Evolutionary conservation across 2,888 invertebrate species (phyloP).

Genomic region (Atethmia centrago): DNA sequence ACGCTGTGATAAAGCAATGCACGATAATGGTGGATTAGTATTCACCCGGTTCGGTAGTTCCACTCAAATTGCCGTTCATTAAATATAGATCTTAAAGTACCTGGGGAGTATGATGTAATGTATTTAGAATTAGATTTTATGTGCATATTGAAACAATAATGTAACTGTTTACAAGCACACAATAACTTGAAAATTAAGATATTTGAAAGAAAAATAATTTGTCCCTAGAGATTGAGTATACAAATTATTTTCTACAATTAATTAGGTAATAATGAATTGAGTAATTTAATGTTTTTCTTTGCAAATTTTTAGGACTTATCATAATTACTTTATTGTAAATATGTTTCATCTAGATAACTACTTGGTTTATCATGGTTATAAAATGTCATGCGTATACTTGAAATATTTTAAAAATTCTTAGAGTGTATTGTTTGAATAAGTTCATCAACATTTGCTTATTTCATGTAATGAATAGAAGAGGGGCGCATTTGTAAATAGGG

Average conservation of each 20-base stretch:
- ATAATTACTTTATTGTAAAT: slow-evolving; percentile 48
- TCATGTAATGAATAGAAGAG: slow-evolving; percentile 42
- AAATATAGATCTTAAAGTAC: slow-evolving; percentile 39
- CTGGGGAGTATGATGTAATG: slow-evolving; percentile 26
- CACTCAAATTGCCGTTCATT: slow-evolving; percentile 46
- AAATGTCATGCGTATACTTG: background rate
- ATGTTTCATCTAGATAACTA: slow-evolving; percentile 14
- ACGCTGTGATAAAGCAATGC: slow-evolving; percentile 83
- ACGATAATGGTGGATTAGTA: slow-evolving; percentile 63
- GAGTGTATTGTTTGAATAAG: slow-evolving; percentile 1
- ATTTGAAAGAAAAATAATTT: slow-evolving; percentile 8
- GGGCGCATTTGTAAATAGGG: slow-evolving; percentile 73
- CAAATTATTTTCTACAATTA: background rate
- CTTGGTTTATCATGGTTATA: slow-evolving; percentile 3
- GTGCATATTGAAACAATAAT: slow-evolving; percentile 12
- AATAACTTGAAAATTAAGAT: slow-evolving; percentile 8
- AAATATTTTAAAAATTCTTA: slow-evolving; percentile 17
- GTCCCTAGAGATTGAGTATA: background rate
- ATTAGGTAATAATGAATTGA: background rate
- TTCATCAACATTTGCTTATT: slow-evolving; percentile 42
- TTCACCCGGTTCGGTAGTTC: slow-evolving; percentile 38
- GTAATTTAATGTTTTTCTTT: background rate
- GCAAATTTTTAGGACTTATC: background rate
- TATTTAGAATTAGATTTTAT: slow-evolving; percentile 19
- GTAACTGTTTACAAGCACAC: slow-evolving; percentile 11